A percentile compares a stretch with the other conserved stretches of the same genome.
Evolutionary conservation across 1,140 invertebrate genomes (phyloP).

Genomic region (Hyposmocoma kahamanoa): DNA sequence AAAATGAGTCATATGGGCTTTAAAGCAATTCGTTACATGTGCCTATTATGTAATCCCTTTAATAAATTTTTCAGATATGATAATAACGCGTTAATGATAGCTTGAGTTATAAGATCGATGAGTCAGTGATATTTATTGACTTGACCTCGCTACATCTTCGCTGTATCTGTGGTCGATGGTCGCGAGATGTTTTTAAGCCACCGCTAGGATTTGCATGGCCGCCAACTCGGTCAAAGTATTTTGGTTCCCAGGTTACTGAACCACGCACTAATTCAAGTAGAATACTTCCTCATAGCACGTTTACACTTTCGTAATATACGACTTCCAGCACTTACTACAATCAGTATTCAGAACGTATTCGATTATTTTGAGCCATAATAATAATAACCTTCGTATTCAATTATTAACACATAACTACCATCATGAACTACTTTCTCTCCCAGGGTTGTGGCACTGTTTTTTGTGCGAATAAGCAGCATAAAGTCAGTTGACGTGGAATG

Average conservation of each 20-base stretch:
- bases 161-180: background rate
- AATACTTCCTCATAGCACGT: conserved; percentile 9
- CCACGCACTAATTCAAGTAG: conserved; percentile 2
- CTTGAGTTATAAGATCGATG: conserved; percentile 18
- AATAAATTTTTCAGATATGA: conserved; percentile 26
- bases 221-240: conserved; percentile 40
- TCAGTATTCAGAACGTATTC: too few relatives aligned
- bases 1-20: conserved; percentile 20
- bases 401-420: too few relatives aligned
- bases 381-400: too few relatives aligned
- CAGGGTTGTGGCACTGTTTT: too few relatives aligned
- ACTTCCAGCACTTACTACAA: too few relatives aligned
- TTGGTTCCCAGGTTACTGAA: background rate
- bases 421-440: too few relatives aligned
- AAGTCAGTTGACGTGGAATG: too few relatives aligned
- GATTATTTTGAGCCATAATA: too few relatives aligned
- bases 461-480: too few relatives aligned
- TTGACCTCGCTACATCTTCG: conserved; percentile 11
- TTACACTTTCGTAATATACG: background rate
- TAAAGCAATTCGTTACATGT: conserved; percentile 10
- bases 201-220: too few relatives aligned
- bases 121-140: conserved; percentile 21
- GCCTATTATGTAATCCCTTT: conserved; percentile 10
- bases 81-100: conserved; percentile 21
- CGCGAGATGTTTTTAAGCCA: background rate